phyloP scores from a whole-genome alignment of 2,888 invertebrate genomes.

The Eumacrocentrus americanus region DNA sequence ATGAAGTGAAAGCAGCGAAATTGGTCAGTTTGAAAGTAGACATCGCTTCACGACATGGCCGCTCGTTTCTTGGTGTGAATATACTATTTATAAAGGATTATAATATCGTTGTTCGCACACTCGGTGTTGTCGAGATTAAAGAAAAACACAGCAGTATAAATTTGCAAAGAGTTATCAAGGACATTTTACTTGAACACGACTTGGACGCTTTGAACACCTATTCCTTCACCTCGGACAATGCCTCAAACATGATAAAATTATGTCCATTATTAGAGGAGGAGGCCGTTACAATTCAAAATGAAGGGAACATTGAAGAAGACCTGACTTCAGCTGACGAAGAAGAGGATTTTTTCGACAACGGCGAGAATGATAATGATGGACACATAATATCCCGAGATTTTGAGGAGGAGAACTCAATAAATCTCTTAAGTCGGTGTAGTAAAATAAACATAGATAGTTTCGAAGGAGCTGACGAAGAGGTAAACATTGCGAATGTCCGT shows the following conservation, averaged over 20 bases:
- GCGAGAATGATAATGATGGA: no score
- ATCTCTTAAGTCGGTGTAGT: no score
- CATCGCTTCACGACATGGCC: background rate
- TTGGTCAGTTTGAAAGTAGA: conserved; percentile 10
- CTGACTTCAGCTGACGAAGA: no score
- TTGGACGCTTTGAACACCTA: background rate
- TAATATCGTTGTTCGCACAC: background rate
- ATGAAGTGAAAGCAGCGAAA: background rate
- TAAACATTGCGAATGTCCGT: background rate
- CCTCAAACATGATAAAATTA: conserved; percentile 10
- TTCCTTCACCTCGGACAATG: conserved; percentile 13
- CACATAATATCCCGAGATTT: no score
- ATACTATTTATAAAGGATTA: background rate
- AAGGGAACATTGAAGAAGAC: no score
- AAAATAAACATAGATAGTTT: no score
- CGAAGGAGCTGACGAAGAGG: no score
- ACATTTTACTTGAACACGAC: background rate
- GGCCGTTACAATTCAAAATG: background rate
- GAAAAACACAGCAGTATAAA: background rate
- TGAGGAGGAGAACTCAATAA: no score
- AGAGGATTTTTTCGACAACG: no score
- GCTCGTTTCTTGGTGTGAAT: conserved; percentile 8
- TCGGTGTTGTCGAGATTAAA: background rate
- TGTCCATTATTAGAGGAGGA: background rate
- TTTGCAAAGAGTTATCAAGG: background rate